Evolutionary conservation across 2,888 invertebrate species (phyloP), one percentile per base, ranked within the genome.

Genomic region (Augiades crinisus): DNA sequence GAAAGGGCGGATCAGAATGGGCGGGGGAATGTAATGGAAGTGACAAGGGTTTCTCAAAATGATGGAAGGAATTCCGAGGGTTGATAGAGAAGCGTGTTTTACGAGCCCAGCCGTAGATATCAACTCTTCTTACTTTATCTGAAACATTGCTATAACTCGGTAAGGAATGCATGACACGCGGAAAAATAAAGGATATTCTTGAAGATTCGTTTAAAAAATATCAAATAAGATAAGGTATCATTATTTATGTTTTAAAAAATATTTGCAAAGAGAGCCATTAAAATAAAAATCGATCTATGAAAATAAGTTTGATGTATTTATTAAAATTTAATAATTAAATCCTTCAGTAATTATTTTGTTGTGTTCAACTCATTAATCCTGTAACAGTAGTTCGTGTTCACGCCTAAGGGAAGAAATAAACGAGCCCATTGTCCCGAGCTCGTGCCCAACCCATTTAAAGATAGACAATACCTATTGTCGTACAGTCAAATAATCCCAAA

Each of bases 41-140:
- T 84, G 86, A 87, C 85, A 85, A 88, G 88, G 88, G 85, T 84
- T 78, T 67, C 75, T 72, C 72, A 70, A 79, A 84, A 85, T 82
- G 82, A 84, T 84, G 70, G 77, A 79, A 81, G 81, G 78, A 86
- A 83, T 83, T 78, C 72, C 65, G 64, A 78, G 74, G 78, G 78
- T 73, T 44, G 50, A 63, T 70, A 64, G 64, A 74, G 74, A 76
- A 72, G 71, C 75, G 72, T 72, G 73, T 78, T 85, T 86, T 85
- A 85, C 78, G 77, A 78, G 69, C 66, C 64, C 62, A 58, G 53
- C 62, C 65, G 63, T 67, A 78, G 76, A 83, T 83, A 79, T 80
- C 81, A 21, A 21, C 44, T 43, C 30, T 21, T 16, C 19, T 30
- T 36, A 44, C 44, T 36, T 44, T 51, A 51, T 51, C 50, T 44